Evolutionary conservation across 2,888 invertebrate genomes (phyloP), one percentile per base, ranked within the genome.

Genomic region (Apantesis nais): DNA sequence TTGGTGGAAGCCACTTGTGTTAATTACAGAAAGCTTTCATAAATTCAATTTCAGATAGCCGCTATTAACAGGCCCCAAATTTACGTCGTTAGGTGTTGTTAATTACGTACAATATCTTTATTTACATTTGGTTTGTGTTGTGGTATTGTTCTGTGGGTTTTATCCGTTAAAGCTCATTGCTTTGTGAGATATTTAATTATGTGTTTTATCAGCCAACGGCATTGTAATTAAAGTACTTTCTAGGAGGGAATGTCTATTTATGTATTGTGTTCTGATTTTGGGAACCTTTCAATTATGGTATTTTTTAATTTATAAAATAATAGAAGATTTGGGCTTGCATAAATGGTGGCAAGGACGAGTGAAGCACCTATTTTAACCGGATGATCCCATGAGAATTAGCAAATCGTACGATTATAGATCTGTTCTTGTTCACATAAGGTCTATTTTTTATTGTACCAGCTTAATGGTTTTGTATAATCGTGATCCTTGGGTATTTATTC

Each of bases 21-120:
- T 75, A 67, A 73, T 72, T 78, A 71, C 61, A 62, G 48, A 68
- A 69, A 55, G 70, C 62, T 66, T 73, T 71, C 67, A 73, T 75
- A 76, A 78, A 78, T 81, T 76, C 41, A 76, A 74, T 79, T 76
- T 74, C 68, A 70, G 70, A 81, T 79, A 76, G 72, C 78, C 66
- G 72, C 70, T 72, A 71, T 75, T 78, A 74, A 70, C 81, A 74
- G 62, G 61, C 41, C 63, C 62, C 67, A 74, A 76, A 78, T 79
- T 70, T 69, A 76, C 63, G 71, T 74, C 66, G 71, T 68, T 72
- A 41, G 66, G 70, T 73, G 71, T 63, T 76, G 79, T 70, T 79
- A 76, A 76, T 79, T 81, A 71, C 65, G 60, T 65, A 74, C 73
- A 72, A 74, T 67, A 70, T 60, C 71, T 81, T 81, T 70, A 81